These are phyloP conservation scores for Polyploca ridens DNA, from an alignment of 2,888 invertebrate genomes.

Conservation along the genomic window DNA sequence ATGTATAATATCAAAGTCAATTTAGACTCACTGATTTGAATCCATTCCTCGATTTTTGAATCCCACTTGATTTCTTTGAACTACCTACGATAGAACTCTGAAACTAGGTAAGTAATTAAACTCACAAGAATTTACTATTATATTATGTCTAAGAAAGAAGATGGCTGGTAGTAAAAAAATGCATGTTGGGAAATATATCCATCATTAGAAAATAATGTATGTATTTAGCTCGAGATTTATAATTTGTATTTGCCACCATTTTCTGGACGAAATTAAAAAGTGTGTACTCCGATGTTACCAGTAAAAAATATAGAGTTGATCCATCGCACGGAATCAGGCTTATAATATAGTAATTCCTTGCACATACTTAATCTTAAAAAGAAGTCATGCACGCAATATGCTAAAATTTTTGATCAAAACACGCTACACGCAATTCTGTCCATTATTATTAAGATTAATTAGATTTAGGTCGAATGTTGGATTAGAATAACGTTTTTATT, in stretches of 20 bases:
- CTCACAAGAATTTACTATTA: no score
- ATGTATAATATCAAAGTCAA: no score
- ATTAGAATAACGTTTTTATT: constrained; percentile 59
- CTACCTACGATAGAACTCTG: no score
- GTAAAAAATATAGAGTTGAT: background rate
- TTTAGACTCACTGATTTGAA: background rate
- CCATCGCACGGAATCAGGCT: background rate
- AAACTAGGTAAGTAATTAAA: no score
- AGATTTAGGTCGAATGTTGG: constrained; percentile 61
- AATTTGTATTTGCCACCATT: background rate
- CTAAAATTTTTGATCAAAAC: constrained; percentile 54
- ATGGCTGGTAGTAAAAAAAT: background rate
- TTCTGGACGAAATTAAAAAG: background rate
- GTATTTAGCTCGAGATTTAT: no score
- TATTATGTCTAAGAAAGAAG: background rate
- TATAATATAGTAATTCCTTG: background rate
- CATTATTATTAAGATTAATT: constrained; percentile 71
- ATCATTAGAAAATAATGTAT: no score
- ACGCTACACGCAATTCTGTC: constrained; percentile 83
- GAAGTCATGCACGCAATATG: constrained; percentile 50
- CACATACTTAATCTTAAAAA: constrained; percentile 16
- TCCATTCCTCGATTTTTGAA: no score
- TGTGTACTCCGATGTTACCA: background rate
- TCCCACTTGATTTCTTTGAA: background rate
- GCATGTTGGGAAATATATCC: no score